Evolutionary conservation across 92 coral and sea anemone species (phyloP).

Genomic region (Bergia puertoricense): DNA sequence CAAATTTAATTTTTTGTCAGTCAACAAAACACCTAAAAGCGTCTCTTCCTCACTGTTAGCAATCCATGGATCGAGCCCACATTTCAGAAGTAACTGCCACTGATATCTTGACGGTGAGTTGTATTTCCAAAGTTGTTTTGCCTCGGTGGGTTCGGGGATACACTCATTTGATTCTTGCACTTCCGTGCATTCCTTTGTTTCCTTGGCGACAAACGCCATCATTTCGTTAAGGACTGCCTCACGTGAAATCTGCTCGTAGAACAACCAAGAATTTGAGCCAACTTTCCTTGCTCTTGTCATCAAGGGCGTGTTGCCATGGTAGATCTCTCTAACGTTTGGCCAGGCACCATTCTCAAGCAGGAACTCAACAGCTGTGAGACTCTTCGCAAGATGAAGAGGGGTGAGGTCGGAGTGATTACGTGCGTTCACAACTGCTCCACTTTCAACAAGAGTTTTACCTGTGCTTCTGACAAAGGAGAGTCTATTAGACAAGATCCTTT

Average conservation of each 20-base stretch:
- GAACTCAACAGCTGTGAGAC: slow-evolving; percentile 24
- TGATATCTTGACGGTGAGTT: not conserved
- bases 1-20: not conserved
- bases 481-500: not conserved
- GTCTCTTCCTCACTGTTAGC: slow-evolving; percentile 1
- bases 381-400: slow-evolving; percentile 30
- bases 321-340: slow-evolving; percentile 27
- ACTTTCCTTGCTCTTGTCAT: slow-evolving; percentile 10
- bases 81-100: not conserved
- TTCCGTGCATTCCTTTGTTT: no score
- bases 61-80: slow-evolving; percentile 24
- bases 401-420: slow-evolving; percentile 29
- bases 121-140: not conserved
- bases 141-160: not conserved
- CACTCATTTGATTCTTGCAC: not conserved
- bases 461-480: slow-evolving; percentile 8
- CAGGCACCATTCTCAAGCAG: slow-evolving; percentile 36
- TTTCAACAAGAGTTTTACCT: slow-evolving; percentile 24
- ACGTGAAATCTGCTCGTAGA: slow-evolving; percentile 19
- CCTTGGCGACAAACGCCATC: not conserved
- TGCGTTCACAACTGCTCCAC: slow-evolving; percentile 41
- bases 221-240: not conserved
- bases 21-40: not conserved
- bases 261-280: not conserved
- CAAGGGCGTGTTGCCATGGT: slow-evolving; percentile 13